Evolutionary conservation across 2,797 vertebrate species (phyloP).

Genomic region (Acipenser transmontanus): DNA sequence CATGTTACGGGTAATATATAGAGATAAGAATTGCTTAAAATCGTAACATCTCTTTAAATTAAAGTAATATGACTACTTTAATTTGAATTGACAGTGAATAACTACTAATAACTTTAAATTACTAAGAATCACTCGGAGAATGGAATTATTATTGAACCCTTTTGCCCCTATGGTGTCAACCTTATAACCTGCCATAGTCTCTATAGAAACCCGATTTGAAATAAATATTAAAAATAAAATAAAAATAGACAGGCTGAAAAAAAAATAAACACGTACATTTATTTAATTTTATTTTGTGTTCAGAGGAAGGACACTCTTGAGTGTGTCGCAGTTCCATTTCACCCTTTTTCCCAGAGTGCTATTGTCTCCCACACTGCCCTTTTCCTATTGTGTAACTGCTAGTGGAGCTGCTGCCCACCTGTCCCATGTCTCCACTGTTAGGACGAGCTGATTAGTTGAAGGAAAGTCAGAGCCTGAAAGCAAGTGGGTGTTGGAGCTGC

Average conservation of each 20-base stretch:
- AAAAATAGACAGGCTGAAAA: background rate
- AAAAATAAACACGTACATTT: background rate
- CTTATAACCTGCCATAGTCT: no score
- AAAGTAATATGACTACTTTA: no score
- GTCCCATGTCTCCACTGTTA: constrained; percentile 43
- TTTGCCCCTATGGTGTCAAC: no score
- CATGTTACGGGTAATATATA: no score
- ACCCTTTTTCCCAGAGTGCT: constrained; percentile 4
- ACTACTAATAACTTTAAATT: no score
- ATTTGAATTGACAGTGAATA: no score
- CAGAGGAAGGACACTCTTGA: background rate
- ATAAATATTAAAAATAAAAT: no score
- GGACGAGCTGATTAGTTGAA: constrained; percentile 49
- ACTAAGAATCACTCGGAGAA: no score
- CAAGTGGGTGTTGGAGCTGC: constrained; percentile 55
- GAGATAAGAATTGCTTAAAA: no score
- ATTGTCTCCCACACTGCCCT: constrained; percentile 15
- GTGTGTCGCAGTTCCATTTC: background rate
- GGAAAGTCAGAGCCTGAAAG: constrained; percentile 51
- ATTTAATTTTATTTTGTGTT: background rate
- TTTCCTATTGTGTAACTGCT: constrained; percentile 10
- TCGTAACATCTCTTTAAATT: no score
- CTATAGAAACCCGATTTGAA: no score
- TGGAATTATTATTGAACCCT: no score
- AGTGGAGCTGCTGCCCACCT: constrained; percentile 33